Conservation (phyloP, 2,888 invertebrate genomes). For the Eilema sororculum region DNA sequence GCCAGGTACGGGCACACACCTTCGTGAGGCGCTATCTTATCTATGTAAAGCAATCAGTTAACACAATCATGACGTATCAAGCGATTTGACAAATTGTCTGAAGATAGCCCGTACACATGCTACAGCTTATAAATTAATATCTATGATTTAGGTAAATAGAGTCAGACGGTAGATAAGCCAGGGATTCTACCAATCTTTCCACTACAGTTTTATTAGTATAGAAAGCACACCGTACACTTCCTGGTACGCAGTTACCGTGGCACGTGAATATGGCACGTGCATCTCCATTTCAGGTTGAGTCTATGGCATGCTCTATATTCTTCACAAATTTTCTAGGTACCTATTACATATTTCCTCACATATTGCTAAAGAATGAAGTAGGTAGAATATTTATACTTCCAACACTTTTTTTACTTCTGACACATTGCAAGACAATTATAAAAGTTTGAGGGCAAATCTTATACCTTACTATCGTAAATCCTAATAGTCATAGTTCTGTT, state of each 20-base stretch:
- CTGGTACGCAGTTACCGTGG: not conserved
- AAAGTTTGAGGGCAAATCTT: no score
- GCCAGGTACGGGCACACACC: conserved; percentile 5
- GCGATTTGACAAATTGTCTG: conserved; percentile 24
- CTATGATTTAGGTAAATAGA: conserved; percentile 19
- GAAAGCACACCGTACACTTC: not conserved
- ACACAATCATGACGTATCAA: conserved; percentile 56
- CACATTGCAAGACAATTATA: no score
- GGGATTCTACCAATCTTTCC: not conserved
- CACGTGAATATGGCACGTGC: no score
- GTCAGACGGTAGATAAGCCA: conserved; percentile 14
- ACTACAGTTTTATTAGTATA: not conserved
- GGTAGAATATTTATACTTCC: no score
- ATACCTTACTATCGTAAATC: no score
- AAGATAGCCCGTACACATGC: conserved; percentile 12
- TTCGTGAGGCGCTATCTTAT: conserved; percentile 46
- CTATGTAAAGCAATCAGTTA: conserved; percentile 56
- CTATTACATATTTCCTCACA: no score
- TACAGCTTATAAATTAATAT: conserved; percentile 10
- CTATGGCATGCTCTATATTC: no score
- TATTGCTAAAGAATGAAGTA: no score
- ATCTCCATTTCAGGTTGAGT: no score
- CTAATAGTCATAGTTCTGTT: no score
- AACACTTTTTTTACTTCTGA: no score
- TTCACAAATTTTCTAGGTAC: no score